Evolutionary conservation across 2,888 invertebrate species (phyloP).

Genomic region (Aspidiotus destructor): DNA sequence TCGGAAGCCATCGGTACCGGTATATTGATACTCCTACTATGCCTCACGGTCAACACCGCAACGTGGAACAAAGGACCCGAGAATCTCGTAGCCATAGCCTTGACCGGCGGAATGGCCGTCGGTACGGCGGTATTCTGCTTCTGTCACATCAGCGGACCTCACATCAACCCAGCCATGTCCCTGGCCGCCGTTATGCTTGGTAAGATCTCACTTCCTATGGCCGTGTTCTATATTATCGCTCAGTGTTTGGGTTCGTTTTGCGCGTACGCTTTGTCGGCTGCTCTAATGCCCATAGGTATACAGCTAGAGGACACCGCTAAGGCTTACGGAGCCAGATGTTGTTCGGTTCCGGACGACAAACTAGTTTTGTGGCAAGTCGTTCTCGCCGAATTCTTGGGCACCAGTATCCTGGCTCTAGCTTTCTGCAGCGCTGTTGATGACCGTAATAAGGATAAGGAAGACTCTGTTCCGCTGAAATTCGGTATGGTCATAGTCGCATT

Average conservation of each 20-base stretch:
- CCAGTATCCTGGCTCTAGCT: slow-evolving; percentile 42
- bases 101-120: slow-evolving; percentile 43
- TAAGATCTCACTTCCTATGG: slow-evolving; percentile 41
- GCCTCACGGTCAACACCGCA: slow-evolving; percentile 41
- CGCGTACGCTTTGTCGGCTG: slow-evolving; percentile 41
- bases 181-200: slow-evolving; percentile 42
- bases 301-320: neutral
- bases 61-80: slow-evolving; percentile 36
- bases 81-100: slow-evolving; percentile 40
- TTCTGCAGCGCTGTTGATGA: slow-evolving; percentile 44
- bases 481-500: slow-evolving; percentile 43
- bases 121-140: slow-evolving; percentile 40
- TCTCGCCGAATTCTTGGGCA: slow-evolving; percentile 42
- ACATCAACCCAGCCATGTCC: slow-evolving; percentile 44
- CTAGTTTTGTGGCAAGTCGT: slow-evolving; percentile 40
- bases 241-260: slow-evolving; percentile 41
- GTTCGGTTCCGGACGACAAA: slow-evolving; percentile 11
- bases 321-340: slow-evolving; percentile 6
- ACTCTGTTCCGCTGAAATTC: slow-evolving; percentile 43
- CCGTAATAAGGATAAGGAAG: slow-evolving; percentile 42
- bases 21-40: slow-evolving; percentile 42
- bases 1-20: slow-evolving; percentile 42
- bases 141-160: slow-evolving; percentile 43
- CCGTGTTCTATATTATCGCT: slow-evolving; percentile 41
- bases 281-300: neutral